Conservation (phyloP, 2,888 invertebrate genomes). For the Pristionchus entomophagus region DNA sequence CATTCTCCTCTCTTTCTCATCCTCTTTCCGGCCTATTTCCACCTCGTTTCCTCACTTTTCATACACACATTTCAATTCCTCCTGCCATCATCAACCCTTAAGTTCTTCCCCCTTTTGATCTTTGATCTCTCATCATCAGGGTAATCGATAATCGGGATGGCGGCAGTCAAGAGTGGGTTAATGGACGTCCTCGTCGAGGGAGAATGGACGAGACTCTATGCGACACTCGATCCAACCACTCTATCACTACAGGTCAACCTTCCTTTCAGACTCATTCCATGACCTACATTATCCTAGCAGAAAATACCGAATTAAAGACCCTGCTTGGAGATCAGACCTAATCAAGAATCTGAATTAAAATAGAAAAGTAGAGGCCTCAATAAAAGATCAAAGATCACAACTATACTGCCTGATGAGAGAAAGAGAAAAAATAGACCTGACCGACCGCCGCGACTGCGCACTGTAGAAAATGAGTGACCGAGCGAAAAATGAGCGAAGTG, state of each 20-base stretch:
- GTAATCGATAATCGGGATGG: constrained; percentile 57
- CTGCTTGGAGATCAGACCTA: too few species aligned
- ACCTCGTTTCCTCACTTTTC: constrained; percentile 23
- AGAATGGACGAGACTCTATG: constrained; percentile 73
- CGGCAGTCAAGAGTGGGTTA: constrained; percentile 71
- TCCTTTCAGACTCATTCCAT: neutral
- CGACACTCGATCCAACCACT: constrained; percentile 73
- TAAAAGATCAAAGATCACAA: neutral
- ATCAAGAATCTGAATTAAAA: too few species aligned
- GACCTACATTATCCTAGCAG: too few species aligned
- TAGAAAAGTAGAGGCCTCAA: too few species aligned
- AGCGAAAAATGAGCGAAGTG: neutral
- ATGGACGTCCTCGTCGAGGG: constrained; percentile 73
- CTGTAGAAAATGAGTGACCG: neutral
- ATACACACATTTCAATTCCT: neutral
- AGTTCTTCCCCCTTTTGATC: neutral
- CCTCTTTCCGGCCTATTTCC: constrained; percentile 20
- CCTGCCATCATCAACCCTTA: neutral
- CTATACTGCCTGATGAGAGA: neutral
- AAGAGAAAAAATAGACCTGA: constrained; percentile 4
- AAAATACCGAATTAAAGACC: too few species aligned
- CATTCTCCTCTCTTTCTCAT: neutral
- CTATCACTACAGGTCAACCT: constrained; percentile 65
- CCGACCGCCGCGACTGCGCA: constrained; percentile 41
- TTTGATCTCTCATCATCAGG: neutral